Base-by-base conservation (phyloP, 2,797 vertebrate genomes). In the Xenopus petersii region DNA sequence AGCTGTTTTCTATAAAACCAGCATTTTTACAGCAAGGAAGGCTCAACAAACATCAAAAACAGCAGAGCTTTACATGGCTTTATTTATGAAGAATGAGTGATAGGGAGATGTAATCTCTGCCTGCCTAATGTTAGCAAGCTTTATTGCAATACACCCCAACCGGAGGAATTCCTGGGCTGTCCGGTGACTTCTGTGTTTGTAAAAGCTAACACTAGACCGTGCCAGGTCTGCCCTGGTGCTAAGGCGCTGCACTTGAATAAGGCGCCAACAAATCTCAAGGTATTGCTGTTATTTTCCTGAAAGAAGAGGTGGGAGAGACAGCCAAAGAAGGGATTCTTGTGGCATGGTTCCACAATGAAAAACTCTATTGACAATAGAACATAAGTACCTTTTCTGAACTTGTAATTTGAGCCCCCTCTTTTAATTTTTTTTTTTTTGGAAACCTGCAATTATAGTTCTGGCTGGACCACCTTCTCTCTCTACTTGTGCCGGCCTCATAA, bases 281-380 rank as follows among this genome's bases (percentile, higher is more conserved):
- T 65, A 56, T 79, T 63, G 60, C 10, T 1, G 42, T 79, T 64
- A 30, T 30, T 30, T 30, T 30, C 26, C 26, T 30, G 64, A 3
- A 15, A 60, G 12, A 69, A 73, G 68, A 63, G 47, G 63, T 42
- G 64, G 46, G 55, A 67, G 69, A 0, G 8, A 21, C 55, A 16
- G 55, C 55, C 10, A 4, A 15, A 75, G 82, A 77, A 8, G 15
- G 73, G 63, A 79, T 64, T 26, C 56, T 24, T 55, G 67, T 26
- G 51, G 21, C 70, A 82, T 67, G 51, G 69, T 64, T 77, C 67
- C 60, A 80, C 83, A 83, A 85, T 77, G 58, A 74, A 82, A 76
- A 81, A 30, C 51, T 12, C 49, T 67, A 55, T 65, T 80, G 63
- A 74, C 79, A 78, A 66, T 64, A 67, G 58, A 74, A 64, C 46